These are phyloP conservation scores for Andrena fulva DNA, from an alignment of 2,888 invertebrate genomes.

Conservation along the genomic window DNA sequence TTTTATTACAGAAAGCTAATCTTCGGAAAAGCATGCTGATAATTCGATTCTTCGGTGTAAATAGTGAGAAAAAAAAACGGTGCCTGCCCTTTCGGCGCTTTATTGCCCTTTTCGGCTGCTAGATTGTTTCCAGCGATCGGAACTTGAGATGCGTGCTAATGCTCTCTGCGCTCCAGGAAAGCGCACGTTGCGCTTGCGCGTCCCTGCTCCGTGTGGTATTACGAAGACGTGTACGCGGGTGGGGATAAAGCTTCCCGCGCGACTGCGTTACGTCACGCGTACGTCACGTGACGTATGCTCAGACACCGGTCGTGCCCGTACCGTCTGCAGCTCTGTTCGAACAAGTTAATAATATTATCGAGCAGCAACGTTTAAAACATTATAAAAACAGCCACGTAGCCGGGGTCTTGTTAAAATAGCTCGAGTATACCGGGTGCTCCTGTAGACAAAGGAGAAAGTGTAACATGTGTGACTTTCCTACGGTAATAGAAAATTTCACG, in stretches of 20 bases:
- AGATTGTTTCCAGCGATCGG: slow-evolving; percentile 59
- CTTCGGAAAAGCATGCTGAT: background rate
- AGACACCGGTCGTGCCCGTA: slow-evolving; percentile 70
- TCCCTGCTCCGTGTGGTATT: slow-evolving; percentile 82
- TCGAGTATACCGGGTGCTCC: background rate
- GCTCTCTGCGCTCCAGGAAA: slow-evolving; percentile 63
- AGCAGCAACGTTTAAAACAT: slow-evolving; percentile 5
- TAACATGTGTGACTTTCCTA: slow-evolving; percentile 20
- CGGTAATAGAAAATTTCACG: slow-evolving; percentile 5
- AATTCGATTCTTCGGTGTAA: background rate
- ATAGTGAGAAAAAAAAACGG: background rate
- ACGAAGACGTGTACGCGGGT: slow-evolving; percentile 82
- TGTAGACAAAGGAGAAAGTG: background rate
- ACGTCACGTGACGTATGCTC: slow-evolving; percentile 75
- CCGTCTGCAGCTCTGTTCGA: slow-evolving; percentile 48
- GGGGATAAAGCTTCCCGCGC: slow-evolving; percentile 75
- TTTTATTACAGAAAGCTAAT: background rate
- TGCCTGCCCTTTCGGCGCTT: background rate
- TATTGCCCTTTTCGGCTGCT: slow-evolving; percentile 36
- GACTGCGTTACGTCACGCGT: slow-evolving; percentile 78
- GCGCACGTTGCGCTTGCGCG: slow-evolving; percentile 64
- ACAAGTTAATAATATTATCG: slow-evolving; percentile 46
- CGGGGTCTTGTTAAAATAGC: background rate
- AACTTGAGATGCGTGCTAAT: slow-evolving; percentile 67
- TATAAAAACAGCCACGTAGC: slow-evolving; percentile 9